Evolutionary conservation across 2,888 invertebrate species (phyloP).

Genomic region (Sesamia inferens): DNA sequence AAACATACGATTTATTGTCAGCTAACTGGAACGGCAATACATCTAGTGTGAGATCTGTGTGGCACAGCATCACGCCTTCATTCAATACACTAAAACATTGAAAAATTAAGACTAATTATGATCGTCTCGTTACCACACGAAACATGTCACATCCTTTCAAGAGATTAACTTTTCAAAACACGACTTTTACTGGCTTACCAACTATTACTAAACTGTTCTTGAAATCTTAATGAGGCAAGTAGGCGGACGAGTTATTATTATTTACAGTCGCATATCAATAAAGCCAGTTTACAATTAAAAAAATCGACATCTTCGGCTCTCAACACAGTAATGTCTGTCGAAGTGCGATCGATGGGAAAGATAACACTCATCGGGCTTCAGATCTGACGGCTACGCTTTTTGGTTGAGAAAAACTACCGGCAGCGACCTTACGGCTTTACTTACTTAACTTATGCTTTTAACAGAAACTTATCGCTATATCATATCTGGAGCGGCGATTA

Average conservation of each 20-base stretch:
- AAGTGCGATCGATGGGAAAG: slow-evolving; percentile 80
- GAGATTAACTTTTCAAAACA: slow-evolving; percentile 75
- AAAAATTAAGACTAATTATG: slow-evolving; percentile 79
- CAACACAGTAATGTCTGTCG: slow-evolving; percentile 76
- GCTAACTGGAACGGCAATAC: slow-evolving; percentile 84
- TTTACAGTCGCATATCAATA: slow-evolving; percentile 71
- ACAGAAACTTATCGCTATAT: slow-evolving; percentile 84
- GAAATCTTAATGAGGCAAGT: slow-evolving; percentile 74
- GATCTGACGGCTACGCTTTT: slow-evolving; percentile 82
- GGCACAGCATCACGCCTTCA: slow-evolving; percentile 70
- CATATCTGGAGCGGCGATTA: slow-evolving; percentile 85
- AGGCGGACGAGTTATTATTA: slow-evolving; percentile 70
- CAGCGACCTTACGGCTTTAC: slow-evolving; percentile 79
- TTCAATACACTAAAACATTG: slow-evolving; percentile 79
- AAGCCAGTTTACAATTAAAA: slow-evolving; percentile 76
- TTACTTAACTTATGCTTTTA: slow-evolving; percentile 83
- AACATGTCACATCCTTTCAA: slow-evolving; percentile 67
- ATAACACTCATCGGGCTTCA: slow-evolving; percentile 80
- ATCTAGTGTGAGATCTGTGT: slow-evolving; percentile 83
- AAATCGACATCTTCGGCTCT: slow-evolving; percentile 77
- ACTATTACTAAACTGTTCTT: slow-evolving; percentile 65
- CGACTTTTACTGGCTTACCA: slow-evolving; percentile 58
- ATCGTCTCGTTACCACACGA: slow-evolving; percentile 68
- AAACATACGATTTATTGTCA: slow-evolving; percentile 89
- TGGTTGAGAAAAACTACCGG: slow-evolving; percentile 78